A percentile compares a stretch with the other conserved stretches of the same genome.
These are phyloP conservation scores for Betta splendens DNA, from an alignment of 2,797 vertebrate species.

Conservation along the genomic window DNA sequence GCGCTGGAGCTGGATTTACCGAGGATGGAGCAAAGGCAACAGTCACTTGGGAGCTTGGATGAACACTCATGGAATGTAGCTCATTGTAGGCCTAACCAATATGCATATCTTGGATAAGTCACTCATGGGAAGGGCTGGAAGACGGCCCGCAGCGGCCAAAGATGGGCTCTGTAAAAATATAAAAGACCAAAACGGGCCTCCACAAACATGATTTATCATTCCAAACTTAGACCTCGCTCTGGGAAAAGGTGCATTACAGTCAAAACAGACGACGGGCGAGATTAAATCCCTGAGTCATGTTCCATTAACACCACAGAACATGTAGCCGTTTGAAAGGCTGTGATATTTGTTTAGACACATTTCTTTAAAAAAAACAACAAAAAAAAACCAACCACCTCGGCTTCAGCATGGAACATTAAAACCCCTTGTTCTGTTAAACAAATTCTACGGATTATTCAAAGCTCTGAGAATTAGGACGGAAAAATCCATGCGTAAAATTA, in stretches of 20 bases:
- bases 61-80: slow-evolving; percentile 47
- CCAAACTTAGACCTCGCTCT: slow-evolving; percentile 31
- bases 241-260: slow-evolving; percentile 35
- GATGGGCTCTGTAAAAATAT: slow-evolving; percentile 37
- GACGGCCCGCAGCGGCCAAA: slow-evolving; percentile 43
- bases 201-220: slow-evolving; percentile 25
- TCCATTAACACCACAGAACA: slow-evolving; percentile 58
- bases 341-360: slow-evolving; percentile 65
- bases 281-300: slow-evolving; percentile 62
- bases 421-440: slow-evolving; percentile 75
- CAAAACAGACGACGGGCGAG: slow-evolving; percentile 36
- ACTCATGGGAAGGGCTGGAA: slow-evolving; percentile 21
- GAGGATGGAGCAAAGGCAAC: slow-evolving; percentile 39
- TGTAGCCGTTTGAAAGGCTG: slow-evolving; percentile 48
- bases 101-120: slow-evolving; percentile 54
- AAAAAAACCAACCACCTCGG: slow-evolving; percentile 57
- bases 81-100: slow-evolving; percentile 41
- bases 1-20: slow-evolving; percentile 49
- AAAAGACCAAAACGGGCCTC: slow-evolving; percentile 24
- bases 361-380: slow-evolving; percentile 52
- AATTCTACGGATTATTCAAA: slow-evolving; percentile 79
- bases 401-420: slow-evolving; percentile 52
- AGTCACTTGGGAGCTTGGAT: slow-evolving; percentile 43
- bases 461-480: slow-evolving; percentile 71
- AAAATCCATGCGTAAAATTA: slow-evolving; percentile 82